Conservation (phyloP, 2,888 invertebrate species). For the Sympetrum striolatum region DNA sequence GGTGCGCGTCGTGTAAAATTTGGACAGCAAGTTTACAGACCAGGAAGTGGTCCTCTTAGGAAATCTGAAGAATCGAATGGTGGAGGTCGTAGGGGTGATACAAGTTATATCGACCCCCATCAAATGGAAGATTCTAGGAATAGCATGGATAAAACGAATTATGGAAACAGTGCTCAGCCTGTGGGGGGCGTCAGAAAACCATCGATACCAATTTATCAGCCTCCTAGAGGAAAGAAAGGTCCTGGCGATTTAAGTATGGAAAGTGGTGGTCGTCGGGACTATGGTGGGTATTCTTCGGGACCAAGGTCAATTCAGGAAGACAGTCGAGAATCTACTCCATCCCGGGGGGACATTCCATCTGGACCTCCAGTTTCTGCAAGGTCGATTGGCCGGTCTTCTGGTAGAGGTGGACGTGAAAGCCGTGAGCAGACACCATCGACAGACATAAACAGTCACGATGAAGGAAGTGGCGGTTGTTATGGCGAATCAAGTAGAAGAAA, state of each 20-base stretch:
- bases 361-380: constrained; percentile 3
- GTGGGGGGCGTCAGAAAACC: constrained; percentile 42
- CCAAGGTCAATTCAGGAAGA: constrained; percentile 41
- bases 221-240: constrained; percentile 39
- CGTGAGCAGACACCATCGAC: constrained; percentile 47
- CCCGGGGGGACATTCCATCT: constrained; percentile 34
- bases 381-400: constrained; percentile 1
- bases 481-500: constrained; percentile 55
- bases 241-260: constrained; percentile 6
- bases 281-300: constrained; percentile 9
- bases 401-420: constrained; percentile 32
- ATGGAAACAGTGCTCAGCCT: constrained; percentile 6
- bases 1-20: constrained; percentile 18
- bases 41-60: constrained; percentile 77
- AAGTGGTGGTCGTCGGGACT: constrained; percentile 22
- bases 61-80: constrained; percentile 60
- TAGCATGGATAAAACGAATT: constrained; percentile 1
- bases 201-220: constrained; percentile 44
- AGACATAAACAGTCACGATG: constrained; percentile 50
- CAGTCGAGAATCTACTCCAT: constrained; percentile 45
- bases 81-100: constrained; percentile 52
- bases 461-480: constrained; percentile 50
- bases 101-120: constrained; percentile 46
- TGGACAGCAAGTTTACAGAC: constrained; percentile 67
- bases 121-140: constrained; percentile 46